Percentiles rank a stretch among this genome's conserved stretches.
These are phyloP conservation scores for Macrobrachium rosenbergii DNA, from an alignment of 1,140 invertebrate species.

Conservation along the genomic window DNA sequence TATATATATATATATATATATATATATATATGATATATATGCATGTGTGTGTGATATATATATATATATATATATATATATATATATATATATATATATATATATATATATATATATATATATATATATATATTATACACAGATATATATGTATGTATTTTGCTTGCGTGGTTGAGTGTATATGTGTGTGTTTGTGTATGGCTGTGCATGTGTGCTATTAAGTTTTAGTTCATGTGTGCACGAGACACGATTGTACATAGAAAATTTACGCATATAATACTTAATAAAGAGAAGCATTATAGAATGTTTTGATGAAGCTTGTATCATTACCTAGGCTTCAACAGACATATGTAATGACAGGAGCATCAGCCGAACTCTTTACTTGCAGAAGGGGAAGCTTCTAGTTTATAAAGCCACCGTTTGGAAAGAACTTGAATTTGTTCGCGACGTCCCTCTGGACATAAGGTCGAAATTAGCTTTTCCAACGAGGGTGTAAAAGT, in stretches of 20 bases:
- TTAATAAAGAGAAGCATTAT: too few relatives aligned
- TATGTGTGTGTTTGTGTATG: neutral
- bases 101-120: conserved; percentile 27
- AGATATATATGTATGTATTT: neutral
- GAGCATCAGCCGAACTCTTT: too few relatives aligned
- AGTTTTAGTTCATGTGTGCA: neutral
- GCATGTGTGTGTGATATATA: neutral
- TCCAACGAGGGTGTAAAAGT: too few relatives aligned
- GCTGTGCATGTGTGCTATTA: neutral
- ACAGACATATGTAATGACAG: too few relatives aligned
- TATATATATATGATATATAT: neutral
- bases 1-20: conserved; percentile 10
- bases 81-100: conserved; percentile 7
- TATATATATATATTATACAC: neutral
- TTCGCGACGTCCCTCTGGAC: too few relatives aligned
- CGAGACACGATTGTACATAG: neutral
- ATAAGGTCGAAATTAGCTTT: too few relatives aligned
- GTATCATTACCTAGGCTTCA: too few relatives aligned
- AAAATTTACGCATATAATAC: too few relatives aligned
- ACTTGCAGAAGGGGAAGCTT: neutral
- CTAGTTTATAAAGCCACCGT: too few relatives aligned
- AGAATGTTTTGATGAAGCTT: too few relatives aligned
- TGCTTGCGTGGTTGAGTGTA: neutral
- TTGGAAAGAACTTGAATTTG: too few relatives aligned
- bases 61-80: conserved; percentile 27